phyloP scores from a whole-genome alignment of 2,888 invertebrate species.

The Antheraea yamamai region DNA sequence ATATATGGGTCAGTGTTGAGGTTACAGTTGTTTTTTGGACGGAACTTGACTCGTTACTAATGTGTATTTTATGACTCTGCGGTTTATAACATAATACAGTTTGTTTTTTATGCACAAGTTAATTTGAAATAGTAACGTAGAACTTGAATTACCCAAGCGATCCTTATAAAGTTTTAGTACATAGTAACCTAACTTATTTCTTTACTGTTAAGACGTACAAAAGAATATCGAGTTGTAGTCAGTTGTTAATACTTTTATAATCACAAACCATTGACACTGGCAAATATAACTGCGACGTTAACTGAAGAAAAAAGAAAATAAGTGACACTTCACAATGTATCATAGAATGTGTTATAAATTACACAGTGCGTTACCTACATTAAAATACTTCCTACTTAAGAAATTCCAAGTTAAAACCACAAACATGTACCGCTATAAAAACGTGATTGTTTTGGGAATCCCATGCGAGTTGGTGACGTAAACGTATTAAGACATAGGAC shows the following conservation, averaged over 20 bases:
- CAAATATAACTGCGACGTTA: not conserved
- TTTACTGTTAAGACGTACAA: too few relatives aligned
- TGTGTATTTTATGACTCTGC: too few relatives aligned
- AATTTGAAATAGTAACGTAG: too few relatives aligned
- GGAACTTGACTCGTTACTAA: not conserved
- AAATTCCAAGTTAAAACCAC: constrained; percentile 6
- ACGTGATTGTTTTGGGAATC: constrained; percentile 14
- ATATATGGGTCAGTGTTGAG: too few relatives aligned
- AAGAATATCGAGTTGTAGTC: not conserved
- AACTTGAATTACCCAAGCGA: too few relatives aligned
- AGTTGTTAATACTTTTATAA: not conserved
- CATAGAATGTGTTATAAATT: not conserved
- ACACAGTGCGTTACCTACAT: not conserved
- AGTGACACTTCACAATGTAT: not conserved
- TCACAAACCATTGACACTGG: not conserved
- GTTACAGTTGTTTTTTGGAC: too few relatives aligned
- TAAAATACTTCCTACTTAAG: not conserved
- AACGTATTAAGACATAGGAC: not conserved
- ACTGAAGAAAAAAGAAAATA: not conserved
- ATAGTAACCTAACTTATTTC: too few relatives aligned
- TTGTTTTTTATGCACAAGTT: too few relatives aligned
- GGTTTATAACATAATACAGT: too few relatives aligned
- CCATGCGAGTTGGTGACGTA: not conserved
- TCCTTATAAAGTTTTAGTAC: too few relatives aligned
- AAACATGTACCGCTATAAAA: constrained; percentile 2